Evolutionary conservation across 2,888 invertebrate species (phyloP).

Genomic region (Epirrhoe tristata): DNA sequence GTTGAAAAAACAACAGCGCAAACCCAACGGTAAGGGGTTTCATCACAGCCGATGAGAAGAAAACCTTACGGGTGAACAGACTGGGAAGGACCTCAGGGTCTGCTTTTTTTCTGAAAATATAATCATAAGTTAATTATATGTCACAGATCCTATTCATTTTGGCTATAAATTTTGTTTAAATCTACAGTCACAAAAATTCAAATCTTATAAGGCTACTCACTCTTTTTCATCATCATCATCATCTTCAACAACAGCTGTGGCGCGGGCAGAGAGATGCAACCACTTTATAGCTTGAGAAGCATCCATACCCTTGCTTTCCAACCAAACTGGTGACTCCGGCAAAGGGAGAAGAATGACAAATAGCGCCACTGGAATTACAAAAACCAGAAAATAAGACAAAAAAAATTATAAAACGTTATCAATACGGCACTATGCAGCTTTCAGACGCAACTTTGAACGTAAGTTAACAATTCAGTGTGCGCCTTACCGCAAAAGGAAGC

Average conservation of each 20-base stretch:
- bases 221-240: conserved; percentile 59
- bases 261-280: conserved; percentile 79
- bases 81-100: conserved; percentile 57
- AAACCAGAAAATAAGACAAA: background rate
- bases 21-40: conserved; percentile 81
- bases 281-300: conserved; percentile 80
- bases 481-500: conserved; percentile 74
- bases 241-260: conserved; percentile 68
- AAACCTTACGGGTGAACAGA: conserved; percentile 75
- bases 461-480: background rate
- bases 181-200: background rate
- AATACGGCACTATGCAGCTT: too few relatives aligned
- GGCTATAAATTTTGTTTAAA: too few relatives aligned
- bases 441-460: background rate
- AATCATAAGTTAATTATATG: too few relatives aligned
- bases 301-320: conserved; percentile 74
- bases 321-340: conserved; percentile 88
- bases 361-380: conserved; percentile 66
- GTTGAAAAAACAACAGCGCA: conserved; percentile 83
- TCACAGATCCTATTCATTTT: too few relatives aligned
- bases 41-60: conserved; percentile 76
- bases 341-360: conserved; percentile 82
- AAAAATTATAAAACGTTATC: background rate
- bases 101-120: conserved; percentile 56
- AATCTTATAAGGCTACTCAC: conserved; percentile 54